Base-by-base conservation (phyloP, 2,797 vertebrate species). In the Euthynnus affinis region DNA sequence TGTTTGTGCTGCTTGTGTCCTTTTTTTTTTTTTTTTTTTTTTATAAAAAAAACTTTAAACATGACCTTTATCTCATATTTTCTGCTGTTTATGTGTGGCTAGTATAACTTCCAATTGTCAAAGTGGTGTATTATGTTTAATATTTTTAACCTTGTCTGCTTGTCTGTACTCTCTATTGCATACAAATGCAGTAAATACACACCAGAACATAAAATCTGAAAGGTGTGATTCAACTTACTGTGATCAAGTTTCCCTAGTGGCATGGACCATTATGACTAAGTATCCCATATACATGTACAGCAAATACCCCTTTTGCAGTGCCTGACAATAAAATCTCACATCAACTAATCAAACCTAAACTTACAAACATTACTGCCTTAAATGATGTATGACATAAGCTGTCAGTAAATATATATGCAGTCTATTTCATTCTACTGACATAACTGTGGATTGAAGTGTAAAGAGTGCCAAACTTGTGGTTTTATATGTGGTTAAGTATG, bases 1-100 rank as follows among this genome's bases (percentile, higher is more conserved):
- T 78, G 46, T 68, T 66, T 74, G 66, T 53, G 57, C 53, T 40
- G 56, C 13, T 40, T 64, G 7, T 59, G 71, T 64, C 52, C 73
- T 75, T 65, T 42, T 42, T 14, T 42, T 37, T 1, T n/a, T n/a
- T n/a, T n/a, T n/a, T n/a, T n/a, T n/a, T n/a, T n/a, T n/a, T n/a
- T n/a, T n/a, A n/a, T n/a, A n/a, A 37, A 42, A 53, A 76, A 65
- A 58, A 32, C 46, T n/a, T 64, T 55, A 73, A 76, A 63, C 27
- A 13, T 46, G 55, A 61, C 29, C 52, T 76, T 55, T 42, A 17
- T 9, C 25, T 48, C 32, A 46, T 2, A 46, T 76, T 59, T 73
- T 22, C 7, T 46, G 4, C 23, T 61, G 49, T 34, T 49, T 3
- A 44, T 20, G 6, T 32, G 7, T 58, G 22, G 34, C 17, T 62